phyloP scores from a whole-genome alignment of 2,113 vertebrate species.

The Genyomyrus donnyi region DNA sequence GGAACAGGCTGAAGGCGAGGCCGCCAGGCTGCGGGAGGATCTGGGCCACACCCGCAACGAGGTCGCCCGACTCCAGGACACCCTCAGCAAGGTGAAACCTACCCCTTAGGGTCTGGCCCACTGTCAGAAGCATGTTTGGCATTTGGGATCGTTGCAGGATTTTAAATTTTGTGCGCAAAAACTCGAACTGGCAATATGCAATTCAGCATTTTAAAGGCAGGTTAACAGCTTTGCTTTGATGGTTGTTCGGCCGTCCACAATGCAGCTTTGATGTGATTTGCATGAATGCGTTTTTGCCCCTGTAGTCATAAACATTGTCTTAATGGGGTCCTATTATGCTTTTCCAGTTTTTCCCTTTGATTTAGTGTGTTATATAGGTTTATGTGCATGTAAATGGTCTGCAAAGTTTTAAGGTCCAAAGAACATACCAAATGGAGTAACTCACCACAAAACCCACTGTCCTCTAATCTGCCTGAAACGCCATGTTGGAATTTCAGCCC shows the following conservation, averaged over 20 bases:
- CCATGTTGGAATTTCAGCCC: background rate
- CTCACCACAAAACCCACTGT: background rate
- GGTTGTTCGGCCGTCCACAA: background rate
- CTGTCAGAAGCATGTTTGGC: background rate
- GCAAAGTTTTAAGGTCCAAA: background rate
- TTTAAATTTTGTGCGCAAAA: background rate
- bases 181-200: background rate
- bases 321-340: background rate
- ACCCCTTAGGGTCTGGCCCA: background rate
- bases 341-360: background rate
- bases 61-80: slow-evolving; percentile 71
- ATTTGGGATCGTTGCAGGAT: background rate
- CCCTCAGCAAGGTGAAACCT: slow-evolving; percentile 76
- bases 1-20: slow-evolving; percentile 80
- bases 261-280: background rate
- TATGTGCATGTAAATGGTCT: background rate
- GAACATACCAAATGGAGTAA: background rate
- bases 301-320: background rate
- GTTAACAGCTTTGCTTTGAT: background rate
- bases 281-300: background rate
- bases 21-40: slow-evolving; percentile 72
- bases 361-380: background rate
- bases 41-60: slow-evolving; percentile 74
- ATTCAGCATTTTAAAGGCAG: background rate
- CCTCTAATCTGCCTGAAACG: background rate